Conservation (phyloP, 1,140 invertebrate species). For the Lucilia sericata region DNA sequence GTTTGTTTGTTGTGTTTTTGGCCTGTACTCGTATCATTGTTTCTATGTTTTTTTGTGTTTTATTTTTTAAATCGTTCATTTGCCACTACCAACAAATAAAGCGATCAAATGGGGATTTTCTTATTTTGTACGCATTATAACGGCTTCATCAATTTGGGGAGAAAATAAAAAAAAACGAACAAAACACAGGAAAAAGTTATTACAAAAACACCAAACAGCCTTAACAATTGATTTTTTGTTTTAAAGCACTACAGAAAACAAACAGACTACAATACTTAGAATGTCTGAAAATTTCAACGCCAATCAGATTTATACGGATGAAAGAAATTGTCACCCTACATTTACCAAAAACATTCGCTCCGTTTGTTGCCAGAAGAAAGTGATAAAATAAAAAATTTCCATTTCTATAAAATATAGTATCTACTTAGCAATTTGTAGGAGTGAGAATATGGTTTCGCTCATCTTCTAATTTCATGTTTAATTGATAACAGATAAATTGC, state of each 20-base stretch:
- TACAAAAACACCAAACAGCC: neutral
- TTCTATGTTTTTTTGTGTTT: neutral
- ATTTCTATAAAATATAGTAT: neutral
- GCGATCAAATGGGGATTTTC: slow-evolving; percentile 37
- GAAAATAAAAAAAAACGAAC: neutral
- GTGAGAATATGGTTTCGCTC: neutral
- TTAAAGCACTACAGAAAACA: neutral
- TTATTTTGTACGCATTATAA: slow-evolving; percentile 37
- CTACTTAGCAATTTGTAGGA: neutral
- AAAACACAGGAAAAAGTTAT: neutral
- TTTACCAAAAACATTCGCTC: neutral
- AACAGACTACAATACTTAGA: neutral
- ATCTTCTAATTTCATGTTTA: neutral
- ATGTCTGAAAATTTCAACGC: neutral
- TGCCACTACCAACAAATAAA: slow-evolving; percentile 4
- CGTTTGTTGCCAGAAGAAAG: neutral
- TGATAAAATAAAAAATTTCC: neutral
- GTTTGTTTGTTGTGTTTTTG: neutral
- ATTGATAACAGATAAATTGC: neutral
- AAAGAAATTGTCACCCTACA: neutral
- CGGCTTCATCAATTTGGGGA: slow-evolving; percentile 26
- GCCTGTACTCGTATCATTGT: neutral
- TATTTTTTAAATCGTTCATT: slow-evolving; percentile 9
- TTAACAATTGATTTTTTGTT: slow-evolving; percentile 18
- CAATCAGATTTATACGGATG: neutral